Base-by-base conservation (phyloP, 2,797 vertebrate genomes). In the Glossophaga mutica region DNA sequence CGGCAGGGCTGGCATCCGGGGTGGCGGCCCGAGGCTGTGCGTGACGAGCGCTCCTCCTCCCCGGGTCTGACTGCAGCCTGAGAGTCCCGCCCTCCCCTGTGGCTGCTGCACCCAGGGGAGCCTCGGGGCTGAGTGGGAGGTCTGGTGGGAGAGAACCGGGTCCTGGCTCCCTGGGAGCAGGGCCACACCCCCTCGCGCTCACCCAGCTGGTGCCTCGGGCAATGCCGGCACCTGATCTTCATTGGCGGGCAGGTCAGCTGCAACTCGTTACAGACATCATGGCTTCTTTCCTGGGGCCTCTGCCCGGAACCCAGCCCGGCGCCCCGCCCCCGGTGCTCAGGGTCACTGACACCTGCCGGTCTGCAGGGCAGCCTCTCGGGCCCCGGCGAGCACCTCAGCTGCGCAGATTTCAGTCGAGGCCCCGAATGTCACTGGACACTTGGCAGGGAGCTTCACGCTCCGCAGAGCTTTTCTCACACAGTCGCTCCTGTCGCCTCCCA, bases 221-320 rank as follows among this genome's bases (percentile, higher is more conserved):
- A 16, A 68, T 10, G 46, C 42, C 84, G 39, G 14, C 62, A 11
- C 55, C 0, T 7, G 37, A 39, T 15, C 59, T 46, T 34, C 32
- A 3, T 1, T 6, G 82, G 71, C 11, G 19, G 29, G 2, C 1
- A 2, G 46, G 62, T 74, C 34, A 2, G 0, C 44, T 24, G 19
- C 24, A 10, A 15, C 73, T 37, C n/a, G 0, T 26, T 2, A 21
- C 29, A 7, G 42, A 46, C 4, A 18, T 19, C 32, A 0, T 2
- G 42, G 59, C 59, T 62, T 62, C 59, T 59, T 42, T 37, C 19
- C 87, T 39, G 0, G 1, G 37, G 46, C 50, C 16, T 24, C 48
- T 88, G 77, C 48, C 90, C 3, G 22, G 76, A 65, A 44, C 55
- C 26, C 26, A 44, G n/a, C 71, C 37, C n/a, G 9, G 42, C 0